These are phyloP conservation scores for Avahi laniger DNA, from an alignment of 2,797 vertebrate species.

Conservation along the genomic window DNA sequence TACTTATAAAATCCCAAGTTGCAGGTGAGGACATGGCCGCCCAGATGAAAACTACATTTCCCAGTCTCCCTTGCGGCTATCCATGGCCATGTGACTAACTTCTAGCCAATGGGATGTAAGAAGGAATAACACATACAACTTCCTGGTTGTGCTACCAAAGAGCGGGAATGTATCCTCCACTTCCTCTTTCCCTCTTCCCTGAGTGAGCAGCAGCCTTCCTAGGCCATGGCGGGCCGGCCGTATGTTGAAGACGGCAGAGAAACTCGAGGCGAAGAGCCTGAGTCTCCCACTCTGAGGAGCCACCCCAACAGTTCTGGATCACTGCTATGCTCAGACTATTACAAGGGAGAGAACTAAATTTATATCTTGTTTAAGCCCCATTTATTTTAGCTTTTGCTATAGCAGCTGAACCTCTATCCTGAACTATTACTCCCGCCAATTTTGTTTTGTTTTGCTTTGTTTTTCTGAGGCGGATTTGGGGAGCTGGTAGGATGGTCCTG, in stretches of 20 bases:
- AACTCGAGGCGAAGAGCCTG: neutral
- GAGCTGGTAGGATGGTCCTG: neutral
- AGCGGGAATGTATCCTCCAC: neutral
- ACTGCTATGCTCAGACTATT: neutral
- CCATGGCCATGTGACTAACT: neutral
- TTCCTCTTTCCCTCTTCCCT: neutral
- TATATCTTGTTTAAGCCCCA: neutral
- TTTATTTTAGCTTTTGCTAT: neutral
- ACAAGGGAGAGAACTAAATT: neutral
- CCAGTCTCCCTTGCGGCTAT: slow-evolving; percentile 25
- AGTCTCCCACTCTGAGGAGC: neutral
- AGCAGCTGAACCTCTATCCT: neutral
- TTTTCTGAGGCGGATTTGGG: neutral
- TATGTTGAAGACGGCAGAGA: neutral
- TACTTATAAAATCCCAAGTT: neutral
- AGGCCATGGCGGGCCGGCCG: neutral
- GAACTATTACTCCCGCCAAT: neutral
- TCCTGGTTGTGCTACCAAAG: neutral
- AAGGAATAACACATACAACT: neutral
- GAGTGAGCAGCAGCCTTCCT: neutral
- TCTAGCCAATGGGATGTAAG: neutral
- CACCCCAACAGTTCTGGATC: neutral
- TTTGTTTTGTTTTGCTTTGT: neutral
- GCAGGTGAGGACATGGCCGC: neutral
- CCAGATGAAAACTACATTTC: slow-evolving; percentile 50